These are phyloP conservation scores for Gulo gulo DNA, from an alignment of 2,113 vertebrate genomes.

Conservation along the genomic window DNA sequence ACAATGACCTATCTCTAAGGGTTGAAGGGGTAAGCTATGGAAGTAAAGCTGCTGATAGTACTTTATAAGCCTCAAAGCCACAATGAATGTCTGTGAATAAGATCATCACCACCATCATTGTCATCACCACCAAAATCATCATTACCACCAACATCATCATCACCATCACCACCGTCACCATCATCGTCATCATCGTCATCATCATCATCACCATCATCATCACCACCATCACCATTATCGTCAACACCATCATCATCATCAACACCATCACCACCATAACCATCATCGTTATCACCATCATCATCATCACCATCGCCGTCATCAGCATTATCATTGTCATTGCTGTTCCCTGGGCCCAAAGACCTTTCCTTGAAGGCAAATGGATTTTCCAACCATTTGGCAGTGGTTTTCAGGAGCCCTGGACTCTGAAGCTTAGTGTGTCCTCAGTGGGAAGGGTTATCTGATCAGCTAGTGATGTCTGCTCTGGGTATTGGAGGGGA, in stretches of 20 bases:
- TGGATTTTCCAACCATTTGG: neutral
- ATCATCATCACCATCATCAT: no score
- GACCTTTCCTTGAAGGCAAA: neutral
- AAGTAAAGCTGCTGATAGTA: neutral
- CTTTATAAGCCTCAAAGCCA: neutral
- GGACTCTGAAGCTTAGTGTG: neutral
- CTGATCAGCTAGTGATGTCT: neutral
- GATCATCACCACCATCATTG: neutral
- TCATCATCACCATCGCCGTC: neutral
- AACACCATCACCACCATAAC: neutral
- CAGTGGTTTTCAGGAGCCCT: neutral
- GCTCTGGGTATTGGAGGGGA: neutral
- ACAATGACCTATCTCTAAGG: neutral
- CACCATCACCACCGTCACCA: no score
- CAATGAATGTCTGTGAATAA: neutral
- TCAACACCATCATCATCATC: no score
- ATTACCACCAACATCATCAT: neutral
- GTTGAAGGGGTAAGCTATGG: neutral
- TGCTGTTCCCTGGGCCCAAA: neutral
- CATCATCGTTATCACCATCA: neutral
- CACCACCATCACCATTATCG: rapidly evolving
- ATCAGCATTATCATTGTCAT: neutral
- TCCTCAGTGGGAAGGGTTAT: neutral
- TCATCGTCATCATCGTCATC: no score
- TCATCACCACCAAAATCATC: neutral